Base-by-base conservation (phyloP, 1,140 invertebrate species). In the Carposina sasakii region DNA sequence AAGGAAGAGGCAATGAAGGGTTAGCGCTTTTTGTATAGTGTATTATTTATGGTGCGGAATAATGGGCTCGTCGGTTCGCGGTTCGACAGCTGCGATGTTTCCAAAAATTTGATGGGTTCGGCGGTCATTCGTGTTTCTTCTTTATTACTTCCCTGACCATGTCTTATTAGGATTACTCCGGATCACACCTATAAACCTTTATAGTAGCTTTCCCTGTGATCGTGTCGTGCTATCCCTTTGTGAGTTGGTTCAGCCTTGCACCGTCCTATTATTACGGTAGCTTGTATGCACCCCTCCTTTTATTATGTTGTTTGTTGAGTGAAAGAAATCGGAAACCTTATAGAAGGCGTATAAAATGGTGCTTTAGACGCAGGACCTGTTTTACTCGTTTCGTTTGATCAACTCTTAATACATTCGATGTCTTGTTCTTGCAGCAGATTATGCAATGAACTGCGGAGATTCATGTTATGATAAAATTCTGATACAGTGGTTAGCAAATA, bases 1-100 rank as follows among this genome's bases (percentile, higher is more conserved):
- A 83, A 79, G 77, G 76, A 81, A 83, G 76, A 79, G 63, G 79
- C 76, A 79, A 73, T 83, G 79, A 83, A 76, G 76, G 77, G 77
- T 81, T 78, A 68, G 67, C 68, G 67, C n/a, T 76, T 79, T 72
- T 81, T 79, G 71, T 78, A 66, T 67, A 67, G 63, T 68, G 54
- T 60, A 74, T 76, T 79, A 77, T 81, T 81, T 81, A 82, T 76
- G 73, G 63, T 68, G 63, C 67, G 75, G 68, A 76, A 82, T 79
- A 76, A 78, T 78, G 73, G 72, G 21, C 58, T 60, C 63, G 63
- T 52, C 57, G 48, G 60, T 49, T 54, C 61, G 51, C 58, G 60
- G 60, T 49, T 47, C 60, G 48, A 71, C 71, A 78, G 72, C 70
- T 78, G 71, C 55, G 62, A 55, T 55, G 44, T 63, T 63, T 63